Evolutionary conservation across 2,797 vertebrate species (phyloP).

Genomic region (Crypturellus tataupa): DNA sequence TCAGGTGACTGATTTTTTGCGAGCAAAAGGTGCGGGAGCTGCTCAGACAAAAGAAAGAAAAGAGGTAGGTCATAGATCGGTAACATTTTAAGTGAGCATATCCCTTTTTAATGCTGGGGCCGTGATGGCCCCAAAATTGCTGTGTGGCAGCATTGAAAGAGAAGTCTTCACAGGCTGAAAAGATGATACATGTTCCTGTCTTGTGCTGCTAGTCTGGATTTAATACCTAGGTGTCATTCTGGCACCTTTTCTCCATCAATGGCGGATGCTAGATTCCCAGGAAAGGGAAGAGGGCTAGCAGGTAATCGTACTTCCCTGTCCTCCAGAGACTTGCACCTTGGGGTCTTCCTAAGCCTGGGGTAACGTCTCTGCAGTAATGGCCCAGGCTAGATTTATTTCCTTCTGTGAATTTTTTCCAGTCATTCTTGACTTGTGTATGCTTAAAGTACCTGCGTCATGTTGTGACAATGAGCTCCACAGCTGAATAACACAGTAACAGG

Average conservation of each 20-base stretch:
- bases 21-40: not conserved
- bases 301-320: not conserved
- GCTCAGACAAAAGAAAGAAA: not conserved
- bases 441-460: not conserved
- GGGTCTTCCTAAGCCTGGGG: not conserved
- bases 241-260: not conserved
- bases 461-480: accelerated
- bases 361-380: not conserved
- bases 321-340: accelerated
- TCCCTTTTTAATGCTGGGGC: not conserved
- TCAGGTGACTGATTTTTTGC: not conserved
- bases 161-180: not conserved
- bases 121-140: not conserved
- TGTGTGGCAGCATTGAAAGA: not conserved
- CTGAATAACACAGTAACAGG: not conserved
- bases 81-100: not conserved
- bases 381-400: not conserved
- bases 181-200: accelerated
- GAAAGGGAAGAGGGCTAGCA: not conserved
- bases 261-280: not conserved
- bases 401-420: not conserved
- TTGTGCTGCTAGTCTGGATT: not conserved
- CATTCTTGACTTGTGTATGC: not conserved
- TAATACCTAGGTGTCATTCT: not conserved
- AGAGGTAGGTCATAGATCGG: not conserved